A percentile compares a stretch with the other conserved stretches of the same genome.
Evolutionary conservation across 2,113 vertebrate species (phyloP).

Genomic region (Clarias magur): DNA sequence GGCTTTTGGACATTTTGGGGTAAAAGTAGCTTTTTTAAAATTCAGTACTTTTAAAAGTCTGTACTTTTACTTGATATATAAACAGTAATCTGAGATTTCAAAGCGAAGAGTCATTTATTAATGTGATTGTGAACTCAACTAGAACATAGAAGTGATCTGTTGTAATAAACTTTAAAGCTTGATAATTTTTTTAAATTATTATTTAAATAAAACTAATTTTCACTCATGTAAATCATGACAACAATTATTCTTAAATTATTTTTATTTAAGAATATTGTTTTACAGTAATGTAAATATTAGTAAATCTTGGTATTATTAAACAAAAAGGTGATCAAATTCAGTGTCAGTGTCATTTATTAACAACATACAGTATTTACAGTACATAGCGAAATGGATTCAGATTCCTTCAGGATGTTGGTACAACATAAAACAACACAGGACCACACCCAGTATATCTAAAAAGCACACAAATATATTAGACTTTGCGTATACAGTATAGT

Average conservation of each 20-base stretch:
- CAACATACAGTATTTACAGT: no score
- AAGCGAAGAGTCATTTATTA: background rate
- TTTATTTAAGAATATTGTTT: background rate
- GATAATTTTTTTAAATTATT: background rate
- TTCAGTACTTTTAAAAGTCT: background rate
- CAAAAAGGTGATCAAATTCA: background rate
- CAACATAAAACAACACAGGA: no score
- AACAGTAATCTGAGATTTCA: background rate
- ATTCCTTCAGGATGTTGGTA: no score
- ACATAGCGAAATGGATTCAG: no score
- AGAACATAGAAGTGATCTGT: background rate
- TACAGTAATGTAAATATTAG: background rate
- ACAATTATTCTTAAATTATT: background rate
- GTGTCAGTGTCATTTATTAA: no score
- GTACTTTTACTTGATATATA: background rate
- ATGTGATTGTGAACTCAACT: background rate
- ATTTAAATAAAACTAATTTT: background rate
- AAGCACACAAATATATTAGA: no score
- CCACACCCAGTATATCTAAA: no score
- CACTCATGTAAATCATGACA: background rate
- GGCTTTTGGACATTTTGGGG: background rate
- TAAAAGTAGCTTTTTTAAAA: background rate
- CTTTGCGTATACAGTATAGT: no score
- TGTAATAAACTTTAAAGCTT: background rate
- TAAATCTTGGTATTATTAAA: background rate